Evolutionary conservation across 2,888 invertebrate species (phyloP).

Genomic region (Drosophila antonietae): DNA sequence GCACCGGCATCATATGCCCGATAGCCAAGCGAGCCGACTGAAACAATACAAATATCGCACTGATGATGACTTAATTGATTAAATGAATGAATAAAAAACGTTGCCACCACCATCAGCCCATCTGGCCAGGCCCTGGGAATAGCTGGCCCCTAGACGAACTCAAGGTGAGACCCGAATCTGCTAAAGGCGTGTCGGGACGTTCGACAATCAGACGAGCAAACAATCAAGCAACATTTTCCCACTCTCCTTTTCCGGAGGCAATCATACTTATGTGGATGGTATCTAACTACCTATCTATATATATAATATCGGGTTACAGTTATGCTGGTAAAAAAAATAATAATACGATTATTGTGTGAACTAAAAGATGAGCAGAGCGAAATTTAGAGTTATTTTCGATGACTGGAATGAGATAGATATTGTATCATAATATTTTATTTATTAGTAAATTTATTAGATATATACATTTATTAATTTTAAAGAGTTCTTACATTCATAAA

Average conservation of each 20-base stretch:
- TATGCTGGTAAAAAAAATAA: constrained; percentile 54
- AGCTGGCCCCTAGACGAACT: constrained; percentile 23
- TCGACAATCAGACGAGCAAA: constrained; percentile 66
- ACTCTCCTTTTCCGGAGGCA: constrained; percentile 35
- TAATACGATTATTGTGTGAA: constrained; percentile 22
- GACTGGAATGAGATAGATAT: neutral
- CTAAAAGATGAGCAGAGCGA: constrained; percentile 4
- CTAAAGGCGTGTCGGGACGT: constrained; percentile 30
- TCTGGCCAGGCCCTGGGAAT: constrained; percentile 42
- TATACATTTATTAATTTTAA: neutral
- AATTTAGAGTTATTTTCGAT: neutral
- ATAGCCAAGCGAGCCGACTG: constrained; percentile 5
- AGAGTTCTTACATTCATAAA: too few relatives aligned
- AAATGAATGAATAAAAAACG: constrained; percentile 81
- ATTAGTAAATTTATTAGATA: neutral
- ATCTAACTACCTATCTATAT: neutral
- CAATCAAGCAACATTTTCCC: constrained; percentile 63
- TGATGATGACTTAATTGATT: constrained; percentile 83
- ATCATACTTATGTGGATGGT: constrained; percentile 31
- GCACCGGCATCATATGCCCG: constrained; percentile 34
- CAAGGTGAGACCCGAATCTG: constrained; percentile 48
- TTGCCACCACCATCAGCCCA: constrained; percentile 39
- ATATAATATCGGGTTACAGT: constrained; percentile 46
- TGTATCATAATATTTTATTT: too few relatives aligned
- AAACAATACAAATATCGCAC: constrained; percentile 66